Base-by-base conservation (phyloP, 2,888 invertebrate species). In the Cephalotes varians region DNA sequence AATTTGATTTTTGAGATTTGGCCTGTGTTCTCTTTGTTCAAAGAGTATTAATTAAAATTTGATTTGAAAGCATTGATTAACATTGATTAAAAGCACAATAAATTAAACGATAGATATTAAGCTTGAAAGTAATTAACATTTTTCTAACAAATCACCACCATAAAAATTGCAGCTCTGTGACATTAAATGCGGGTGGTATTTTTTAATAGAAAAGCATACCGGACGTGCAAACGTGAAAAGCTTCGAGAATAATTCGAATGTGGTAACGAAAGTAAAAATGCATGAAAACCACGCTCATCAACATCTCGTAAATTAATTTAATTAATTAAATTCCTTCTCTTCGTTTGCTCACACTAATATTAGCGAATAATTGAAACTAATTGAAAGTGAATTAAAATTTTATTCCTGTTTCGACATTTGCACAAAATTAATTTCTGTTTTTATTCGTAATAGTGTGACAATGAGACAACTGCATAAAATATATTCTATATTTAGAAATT, bases 251-350 rank as follows among this genome's bases (percentile, higher is more conserved):
- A 25, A 64, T 76, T 64, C 2, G n/a, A 40, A 40, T 25, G 49
- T 64, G 15, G 7, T n/a, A 25, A n/a, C 12, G 1, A 49, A 62
- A 64, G 37, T 25, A 25, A 51, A 64, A 51, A 25, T 28, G 5
- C 6, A 49, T 10, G 18, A 9, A 3, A n/a, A 65, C 21, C 12
- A 15, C 25, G 37, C 12, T 37, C n/a, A n/a, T n/a, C n/a, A 34
- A 37, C 18, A n/a, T 25, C 25, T 9, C 34, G 34, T 62, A 47
- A 74, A 74, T 74, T 37, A 54, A 62, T 49, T 18, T 34, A 54
- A 37, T 72, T 74, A 34, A 62, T 40, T 47, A 40, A 72, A 58
- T 74, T 21, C 21, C n/a, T n/a, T 18, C 10, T 56, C 6, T 72
- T 58, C 2, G 1, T 58, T 40, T 58, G 37, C 25, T 56, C 34